phyloP scores from a whole-genome alignment of 2,888 invertebrate species.

The Rotaria magnacalcarata region DNA sequence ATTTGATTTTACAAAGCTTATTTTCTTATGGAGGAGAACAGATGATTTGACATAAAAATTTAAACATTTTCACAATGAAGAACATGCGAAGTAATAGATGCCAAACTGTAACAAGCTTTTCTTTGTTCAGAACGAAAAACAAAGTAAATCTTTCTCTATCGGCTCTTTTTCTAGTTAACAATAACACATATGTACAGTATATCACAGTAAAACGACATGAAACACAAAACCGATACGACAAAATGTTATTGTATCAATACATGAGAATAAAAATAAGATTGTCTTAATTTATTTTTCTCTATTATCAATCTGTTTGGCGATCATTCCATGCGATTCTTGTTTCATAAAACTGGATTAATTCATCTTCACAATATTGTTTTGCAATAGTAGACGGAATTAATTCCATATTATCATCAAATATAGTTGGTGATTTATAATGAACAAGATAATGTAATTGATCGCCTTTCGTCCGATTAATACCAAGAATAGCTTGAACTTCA shows the following conservation, averaged over 20 bases:
- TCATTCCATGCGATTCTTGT: not conserved
- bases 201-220: not conserved
- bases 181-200: not conserved
- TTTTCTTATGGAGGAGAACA: not conserved
- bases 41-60: too few species aligned
- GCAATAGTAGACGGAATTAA: not conserved
- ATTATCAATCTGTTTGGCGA: not conserved
- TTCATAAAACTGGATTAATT: conserved; percentile 9
- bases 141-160: too few species aligned
- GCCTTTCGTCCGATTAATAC: not conserved
- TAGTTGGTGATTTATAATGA: not conserved
- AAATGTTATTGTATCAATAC: not conserved
- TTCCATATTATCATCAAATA: conserved; percentile 25
- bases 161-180: not conserved
- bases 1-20: not conserved
- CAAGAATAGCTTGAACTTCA: conserved; percentile 10
- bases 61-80: not conserved
- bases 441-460: conserved; percentile 23
- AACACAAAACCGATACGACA: not conserved
- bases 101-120: too few species aligned
- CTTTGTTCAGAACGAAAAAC: too few species aligned
- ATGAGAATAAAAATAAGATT: not conserved
- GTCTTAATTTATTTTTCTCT: not conserved
- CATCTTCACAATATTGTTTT: not conserved
- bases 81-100: not conserved